Conservation (phyloP, 2,113 vertebrate genomes). For the Plotosus lineatus region DNA sequence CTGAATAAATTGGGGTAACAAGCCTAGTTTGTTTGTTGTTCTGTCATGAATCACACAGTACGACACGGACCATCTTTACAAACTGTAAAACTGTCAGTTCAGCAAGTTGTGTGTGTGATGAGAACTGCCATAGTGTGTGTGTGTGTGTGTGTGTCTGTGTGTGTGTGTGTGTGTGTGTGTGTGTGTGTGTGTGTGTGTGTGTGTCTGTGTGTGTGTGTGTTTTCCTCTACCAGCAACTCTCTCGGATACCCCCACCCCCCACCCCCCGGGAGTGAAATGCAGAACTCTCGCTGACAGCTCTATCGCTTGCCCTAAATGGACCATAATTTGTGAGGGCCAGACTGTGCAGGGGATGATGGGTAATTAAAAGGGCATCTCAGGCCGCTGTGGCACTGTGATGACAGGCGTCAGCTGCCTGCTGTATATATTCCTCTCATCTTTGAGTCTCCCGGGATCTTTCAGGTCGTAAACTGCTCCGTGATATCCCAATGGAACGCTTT, state of each 20-base stretch:
- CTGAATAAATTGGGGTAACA: too few species aligned
- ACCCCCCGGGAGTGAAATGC: slow-evolving; percentile 67
- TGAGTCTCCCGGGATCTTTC: slow-evolving; percentile 46
- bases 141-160: slow-evolving; percentile 37
- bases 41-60: too few species aligned
- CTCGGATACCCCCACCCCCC: slow-evolving; percentile 54
- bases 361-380: slow-evolving; percentile 78
- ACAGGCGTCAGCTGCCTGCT: slow-evolving; percentile 70
- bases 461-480: slow-evolving; percentile 13
- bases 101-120: slow-evolving; percentile 26
- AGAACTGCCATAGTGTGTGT: slow-evolving; percentile 22
- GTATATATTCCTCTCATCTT: slow-evolving; percentile 54
- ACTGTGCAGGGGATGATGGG: slow-evolving; percentile 70
- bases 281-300: slow-evolving; percentile 76
- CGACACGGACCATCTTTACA: background rate
- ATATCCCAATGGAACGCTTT: slow-evolving; percentile 19
- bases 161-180: slow-evolving; percentile 36
- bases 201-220: slow-evolving; percentile 40
- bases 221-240: slow-evolving; percentile 33
- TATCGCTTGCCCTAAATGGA: slow-evolving; percentile 73
- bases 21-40: too few species aligned
- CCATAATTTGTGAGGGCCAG: slow-evolving; percentile 79
- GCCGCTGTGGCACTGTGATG: slow-evolving; percentile 61
- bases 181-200: slow-evolving; percentile 51
- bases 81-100: slow-evolving; percentile 18